phyloP scores from a whole-genome alignment of 2,888 invertebrate genomes.

The Podotricha telesiphe region DNA sequence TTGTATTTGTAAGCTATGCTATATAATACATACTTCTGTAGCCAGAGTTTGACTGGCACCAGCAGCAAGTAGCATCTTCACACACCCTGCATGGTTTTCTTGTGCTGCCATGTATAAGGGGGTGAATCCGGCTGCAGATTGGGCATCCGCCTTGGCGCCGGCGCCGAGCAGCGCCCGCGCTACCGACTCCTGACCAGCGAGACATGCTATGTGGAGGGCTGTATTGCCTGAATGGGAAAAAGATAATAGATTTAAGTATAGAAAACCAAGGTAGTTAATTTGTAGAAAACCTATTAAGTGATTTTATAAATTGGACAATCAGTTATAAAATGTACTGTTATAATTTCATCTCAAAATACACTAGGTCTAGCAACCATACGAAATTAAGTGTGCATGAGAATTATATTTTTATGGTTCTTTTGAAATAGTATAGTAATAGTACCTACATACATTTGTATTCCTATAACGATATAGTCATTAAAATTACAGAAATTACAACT shows the following conservation, averaged over 20 bases:
- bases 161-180: conserved; percentile 95
- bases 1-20: neutral
- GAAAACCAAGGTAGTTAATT: neutral
- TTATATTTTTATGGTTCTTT: too few species aligned
- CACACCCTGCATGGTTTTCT: conserved; percentile 97
- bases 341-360: too few species aligned
- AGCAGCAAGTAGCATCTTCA: conserved; percentile 94
- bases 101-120: conserved; percentile 99
- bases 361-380: too few species aligned
- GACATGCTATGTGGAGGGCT: conserved; percentile 97
- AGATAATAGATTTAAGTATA: neutral
- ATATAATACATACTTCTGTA: conserved; percentile 88
- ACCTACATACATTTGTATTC: too few species aligned
- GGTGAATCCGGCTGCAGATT: conserved; percentile 98
- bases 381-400: too few species aligned
- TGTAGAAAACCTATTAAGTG: too few species aligned
- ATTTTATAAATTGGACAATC: too few species aligned
- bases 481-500: too few species aligned
- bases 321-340: too few species aligned
- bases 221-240: conserved; percentile 84
- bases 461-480: too few species aligned
- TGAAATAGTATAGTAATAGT: too few species aligned
- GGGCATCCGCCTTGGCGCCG: conserved; percentile 97
- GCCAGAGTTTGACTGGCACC: conserved; percentile 98
- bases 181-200: conserved; percentile 98